Evolutionary conservation across 2,888 invertebrate species (phyloP).

Genomic region (Stenoptilia bipunctidactyla): DNA sequence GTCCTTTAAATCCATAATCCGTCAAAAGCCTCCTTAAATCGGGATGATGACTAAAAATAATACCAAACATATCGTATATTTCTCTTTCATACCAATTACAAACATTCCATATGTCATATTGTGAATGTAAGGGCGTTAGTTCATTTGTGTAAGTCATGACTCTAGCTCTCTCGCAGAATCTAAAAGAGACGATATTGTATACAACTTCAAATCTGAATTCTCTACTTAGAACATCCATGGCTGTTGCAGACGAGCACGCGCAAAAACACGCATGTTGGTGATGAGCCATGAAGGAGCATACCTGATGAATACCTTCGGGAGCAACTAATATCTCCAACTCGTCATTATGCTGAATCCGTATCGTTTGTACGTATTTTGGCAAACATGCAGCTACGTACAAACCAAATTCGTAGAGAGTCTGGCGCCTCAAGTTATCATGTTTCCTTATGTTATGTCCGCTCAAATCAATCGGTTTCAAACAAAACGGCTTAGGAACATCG

Average conservation of each 20-base stretch:
- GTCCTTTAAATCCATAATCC: slow-evolving; percentile 55
- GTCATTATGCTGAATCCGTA: slow-evolving; percentile 49
- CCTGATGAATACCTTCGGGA: slow-evolving; percentile 44
- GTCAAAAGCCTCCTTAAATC: slow-evolving; percentile 53
- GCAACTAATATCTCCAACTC: slow-evolving; percentile 46
- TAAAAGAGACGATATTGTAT: slow-evolving; percentile 39
- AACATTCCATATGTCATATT: slow-evolving; percentile 31
- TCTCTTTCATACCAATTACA: slow-evolving; percentile 45
- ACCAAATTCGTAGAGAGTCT: slow-evolving; percentile 50
- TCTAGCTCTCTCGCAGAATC: slow-evolving; percentile 32
- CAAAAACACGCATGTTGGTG: slow-evolving; percentile 54
- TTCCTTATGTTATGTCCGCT: slow-evolving; percentile 31
- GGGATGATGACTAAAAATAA: slow-evolving; percentile 52
- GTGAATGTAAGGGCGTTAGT: slow-evolving; percentile 46
- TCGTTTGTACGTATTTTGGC: slow-evolving; percentile 53
- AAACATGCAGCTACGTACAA: slow-evolving; percentile 51
- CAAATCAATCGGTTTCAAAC: slow-evolving; percentile 32
- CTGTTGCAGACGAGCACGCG: slow-evolving; percentile 37
- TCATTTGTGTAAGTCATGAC: slow-evolving; percentile 59
- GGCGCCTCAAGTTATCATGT: slow-evolving; percentile 40
- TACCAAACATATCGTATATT: slow-evolving; percentile 54
- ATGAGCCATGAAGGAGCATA: slow-evolving; percentile 38
- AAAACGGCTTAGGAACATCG: slow-evolving; percentile 26
- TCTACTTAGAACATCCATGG: slow-evolving; percentile 50
- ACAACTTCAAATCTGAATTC: slow-evolving; percentile 46